Evolutionary conservation across 2,888 invertebrate species (phyloP), one percentile per base, ranked within the genome.

Genomic region (Aphodius sticticus): DNA sequence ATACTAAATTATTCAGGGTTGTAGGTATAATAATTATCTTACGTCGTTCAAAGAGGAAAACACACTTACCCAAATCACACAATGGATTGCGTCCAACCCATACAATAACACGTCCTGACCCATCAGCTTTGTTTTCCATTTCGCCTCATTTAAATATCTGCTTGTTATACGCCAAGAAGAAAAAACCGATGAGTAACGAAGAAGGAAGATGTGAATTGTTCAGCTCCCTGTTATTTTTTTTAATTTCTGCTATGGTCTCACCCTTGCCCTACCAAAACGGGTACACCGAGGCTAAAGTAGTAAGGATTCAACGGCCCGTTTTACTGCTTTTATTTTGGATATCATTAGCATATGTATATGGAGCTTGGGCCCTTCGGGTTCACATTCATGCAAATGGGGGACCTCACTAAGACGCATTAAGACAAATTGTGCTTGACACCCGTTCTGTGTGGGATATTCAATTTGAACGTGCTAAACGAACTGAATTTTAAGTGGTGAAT

Each of bases 301-400:
- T 5, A 5, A 53, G 53, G 12, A 53, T 53, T 53, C 53, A 53
- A 53, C 53, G 53, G 12, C 53, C 53, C 53, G 53, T 2, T 53
- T 53, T 53, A 12, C 53, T 53, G 53, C 53, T 53, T 53, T 53
- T 53, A 53, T 53, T 53, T 53, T 12, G 53, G 53, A 53, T 53
- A 53, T 53, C 53, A 53, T 53, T 53, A 53, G 53, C 53, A 53
- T 53, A 53, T 53, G 53, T 53, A 53, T 53, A 53, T 53, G 53
- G 53, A 53, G 53, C 53, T 53, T 53, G 9, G 53, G 53, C 53
- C 53, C 53, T 53, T 53, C 9, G 53, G 6, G 53, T 53, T 53
- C 53, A 53, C 53, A 53, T 53, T 53, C 53, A 53, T 53, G 53
- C 53, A 53, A 53, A 53, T 53, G 9, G 53, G 53, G 53, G 53